phyloP scores from a whole-genome alignment of 2,888 invertebrate genomes.

The Zeuzera pyrina region DNA sequence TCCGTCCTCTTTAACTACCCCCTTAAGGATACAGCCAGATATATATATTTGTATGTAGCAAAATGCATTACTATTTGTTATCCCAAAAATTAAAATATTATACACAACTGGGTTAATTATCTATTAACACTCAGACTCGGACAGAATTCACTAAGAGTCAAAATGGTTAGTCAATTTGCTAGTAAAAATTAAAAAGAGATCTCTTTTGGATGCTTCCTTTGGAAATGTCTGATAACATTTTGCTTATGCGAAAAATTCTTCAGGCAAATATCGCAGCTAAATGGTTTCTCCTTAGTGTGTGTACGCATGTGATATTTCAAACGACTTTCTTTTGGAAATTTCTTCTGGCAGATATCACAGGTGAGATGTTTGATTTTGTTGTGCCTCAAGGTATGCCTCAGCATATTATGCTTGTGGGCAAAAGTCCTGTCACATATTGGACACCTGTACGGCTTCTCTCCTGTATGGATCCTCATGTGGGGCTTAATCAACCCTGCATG shows the following conservation, averaged over 20 bases:
- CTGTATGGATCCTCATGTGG: constrained; percentile 38
- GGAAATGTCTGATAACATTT: constrained; percentile 44
- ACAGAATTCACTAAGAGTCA: too few relatives aligned
- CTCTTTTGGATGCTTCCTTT: constrained; percentile 42
- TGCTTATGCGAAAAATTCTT: constrained; percentile 48
- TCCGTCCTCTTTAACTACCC: too few relatives aligned
- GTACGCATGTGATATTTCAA: constrained; percentile 46
- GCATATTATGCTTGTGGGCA: constrained; percentile 46
- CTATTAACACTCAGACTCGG: too few relatives aligned
- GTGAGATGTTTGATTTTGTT: constrained; percentile 34
- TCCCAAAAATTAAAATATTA: too few relatives aligned
- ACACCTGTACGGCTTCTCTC: constrained; percentile 34
- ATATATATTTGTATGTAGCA: too few relatives aligned
- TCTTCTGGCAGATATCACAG: constrained; percentile 42
- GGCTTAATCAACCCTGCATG: constrained; percentile 30
- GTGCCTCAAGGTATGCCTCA: constrained; percentile 35
- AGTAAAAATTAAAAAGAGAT: too few relatives aligned
- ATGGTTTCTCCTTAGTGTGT: constrained; percentile 39
- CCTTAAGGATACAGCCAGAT: too few relatives aligned
- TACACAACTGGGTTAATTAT: too few relatives aligned
- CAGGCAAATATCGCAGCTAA: constrained; percentile 35
- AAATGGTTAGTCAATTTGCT: too few relatives aligned
- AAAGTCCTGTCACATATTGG: constrained; percentile 38
- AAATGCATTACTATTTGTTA: too few relatives aligned
- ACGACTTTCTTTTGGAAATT: constrained; percentile 44